Evolutionary conservation across 2,113 vertebrate species (phyloP).

Genomic region (Myotis brandtii): DNA sequence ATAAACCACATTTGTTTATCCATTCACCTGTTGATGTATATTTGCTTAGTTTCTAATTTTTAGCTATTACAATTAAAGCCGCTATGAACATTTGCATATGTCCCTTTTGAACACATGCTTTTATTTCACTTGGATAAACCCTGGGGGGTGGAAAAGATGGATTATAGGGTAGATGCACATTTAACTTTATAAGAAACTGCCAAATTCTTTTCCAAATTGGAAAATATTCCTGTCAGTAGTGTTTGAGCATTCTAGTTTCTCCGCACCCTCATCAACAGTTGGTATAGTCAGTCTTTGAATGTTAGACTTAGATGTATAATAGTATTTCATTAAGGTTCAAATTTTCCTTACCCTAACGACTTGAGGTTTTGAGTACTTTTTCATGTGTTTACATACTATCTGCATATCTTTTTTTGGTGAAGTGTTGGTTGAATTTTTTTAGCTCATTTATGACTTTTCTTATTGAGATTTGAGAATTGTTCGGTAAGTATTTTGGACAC

Average conservation of each 20-base stretch:
- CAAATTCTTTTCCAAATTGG: background rate
- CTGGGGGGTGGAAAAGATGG: background rate
- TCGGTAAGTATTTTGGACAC: background rate
- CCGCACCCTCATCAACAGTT: background rate
- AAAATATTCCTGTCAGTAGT: background rate
- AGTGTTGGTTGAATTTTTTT: background rate
- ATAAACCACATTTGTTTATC: background rate
- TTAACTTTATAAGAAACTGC: background rate
- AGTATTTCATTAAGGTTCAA: background rate
- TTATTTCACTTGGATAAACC: background rate
- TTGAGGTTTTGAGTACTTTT: background rate
- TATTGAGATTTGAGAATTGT: background rate
- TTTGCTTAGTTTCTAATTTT: background rate
- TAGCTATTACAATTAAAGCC: constrained; percentile 22
- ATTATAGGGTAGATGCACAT: background rate
- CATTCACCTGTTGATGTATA: background rate
- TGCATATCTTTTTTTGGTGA: background rate
- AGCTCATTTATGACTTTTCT: background rate
- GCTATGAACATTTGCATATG: background rate
- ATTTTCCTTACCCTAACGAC: background rate
- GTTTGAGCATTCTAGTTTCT: background rate
- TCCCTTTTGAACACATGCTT: background rate
- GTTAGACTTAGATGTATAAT: background rate
- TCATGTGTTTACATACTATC: background rate
- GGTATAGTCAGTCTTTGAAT: background rate